Conservation (phyloP, 2,888 invertebrate genomes). For the Linnaemya vulpina region DNA sequence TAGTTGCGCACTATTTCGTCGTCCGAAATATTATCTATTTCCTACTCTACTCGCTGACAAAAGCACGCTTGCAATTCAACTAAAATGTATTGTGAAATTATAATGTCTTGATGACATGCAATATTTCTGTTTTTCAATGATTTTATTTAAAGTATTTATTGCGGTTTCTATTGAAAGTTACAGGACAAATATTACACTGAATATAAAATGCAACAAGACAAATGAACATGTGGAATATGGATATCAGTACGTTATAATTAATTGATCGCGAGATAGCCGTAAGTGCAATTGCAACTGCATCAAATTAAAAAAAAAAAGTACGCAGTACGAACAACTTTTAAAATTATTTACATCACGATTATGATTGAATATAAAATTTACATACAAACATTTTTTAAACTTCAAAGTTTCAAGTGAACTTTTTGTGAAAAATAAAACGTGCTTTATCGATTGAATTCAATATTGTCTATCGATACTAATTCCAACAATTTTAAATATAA, state of each 20-base stretch:
- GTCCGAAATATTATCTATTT: neutral
- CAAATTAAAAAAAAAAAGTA: conserved; percentile 14
- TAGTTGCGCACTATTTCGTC: neutral
- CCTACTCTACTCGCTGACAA: neutral
- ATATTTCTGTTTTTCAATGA: conserved; percentile 14
- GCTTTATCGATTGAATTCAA: too few species aligned
- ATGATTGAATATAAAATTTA: too few species aligned
- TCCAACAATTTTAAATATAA: too few species aligned
- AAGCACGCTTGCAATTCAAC: conserved; percentile 25
- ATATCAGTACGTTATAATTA: conserved; percentile 12
- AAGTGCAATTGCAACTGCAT: neutral
- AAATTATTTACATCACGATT: too few species aligned
- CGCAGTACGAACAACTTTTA: too few species aligned
- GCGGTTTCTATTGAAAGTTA: conserved; percentile 32
- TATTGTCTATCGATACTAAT: too few species aligned
- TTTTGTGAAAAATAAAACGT: too few species aligned
- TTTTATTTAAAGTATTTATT: conserved; percentile 33
- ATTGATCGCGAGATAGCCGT: conserved; percentile 28
- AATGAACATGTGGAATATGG: neutral
- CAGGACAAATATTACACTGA: conserved; percentile 1
- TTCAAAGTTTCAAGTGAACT: too few species aligned
- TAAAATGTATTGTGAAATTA: conserved; percentile 39
- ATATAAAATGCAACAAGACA: neutral
- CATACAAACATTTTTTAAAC: too few species aligned
- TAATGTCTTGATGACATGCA: conserved; percentile 46